phyloP scores from a whole-genome alignment of 2,888 invertebrate genomes.

The Mactromeris polynyma region DNA sequence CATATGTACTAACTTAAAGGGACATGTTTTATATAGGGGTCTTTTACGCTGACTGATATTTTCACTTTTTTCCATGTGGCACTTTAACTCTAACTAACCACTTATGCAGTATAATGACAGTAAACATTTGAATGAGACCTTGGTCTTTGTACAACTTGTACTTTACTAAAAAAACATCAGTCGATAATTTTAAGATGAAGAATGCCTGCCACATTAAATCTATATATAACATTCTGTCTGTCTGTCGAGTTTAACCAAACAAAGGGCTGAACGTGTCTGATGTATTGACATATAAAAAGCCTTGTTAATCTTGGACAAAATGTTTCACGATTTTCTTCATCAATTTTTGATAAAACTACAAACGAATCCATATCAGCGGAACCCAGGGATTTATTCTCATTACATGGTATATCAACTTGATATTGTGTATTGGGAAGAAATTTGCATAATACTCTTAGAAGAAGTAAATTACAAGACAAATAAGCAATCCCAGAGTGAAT shows the following conservation, averaged over 20 bases:
- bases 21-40: no score
- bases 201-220: not conserved
- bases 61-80: no score
- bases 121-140: no score
- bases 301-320: conserved; percentile 3
- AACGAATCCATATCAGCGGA: not conserved
- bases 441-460: conserved; percentile 4
- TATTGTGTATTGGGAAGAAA: conserved; percentile 4
- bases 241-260: not conserved
- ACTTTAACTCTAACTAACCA: no score
- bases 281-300: not conserved
- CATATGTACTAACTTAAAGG: no score
- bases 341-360: conserved; percentile 16
- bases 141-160: not conserved
- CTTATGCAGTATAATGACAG: no score
- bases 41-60: no score
- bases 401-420: not conserved
- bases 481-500: not conserved
- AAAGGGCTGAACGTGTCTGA: not conserved
- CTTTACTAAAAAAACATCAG: not conserved
- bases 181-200: not conserved
- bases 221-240: not conserved
- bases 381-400: not conserved
- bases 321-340: not conserved
- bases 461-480: not conserved